Conservation (phyloP, 2,797 vertebrate genomes). For the Gambelia wislizenii region DNA sequence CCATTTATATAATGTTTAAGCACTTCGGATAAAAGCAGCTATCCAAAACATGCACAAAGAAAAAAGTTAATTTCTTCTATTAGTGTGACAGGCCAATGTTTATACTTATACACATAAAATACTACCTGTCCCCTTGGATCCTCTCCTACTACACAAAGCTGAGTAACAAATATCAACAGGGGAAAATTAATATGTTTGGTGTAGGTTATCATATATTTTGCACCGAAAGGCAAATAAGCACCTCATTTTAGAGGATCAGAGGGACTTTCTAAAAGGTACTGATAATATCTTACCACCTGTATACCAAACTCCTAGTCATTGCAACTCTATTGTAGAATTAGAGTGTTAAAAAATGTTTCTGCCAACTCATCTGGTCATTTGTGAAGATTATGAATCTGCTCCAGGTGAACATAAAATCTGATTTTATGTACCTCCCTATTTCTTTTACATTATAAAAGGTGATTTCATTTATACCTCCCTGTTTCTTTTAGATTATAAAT, state of each 20-base stretch:
- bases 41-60: not conserved
- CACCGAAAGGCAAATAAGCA: not conserved
- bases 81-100: not conserved
- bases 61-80: not conserved
- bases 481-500: not conserved
- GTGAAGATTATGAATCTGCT: not conserved
- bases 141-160: not conserved
- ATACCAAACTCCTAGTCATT: not conserved
- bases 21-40: not conserved
- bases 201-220: not conserved
- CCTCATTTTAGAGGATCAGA: not conserved
- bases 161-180: not conserved
- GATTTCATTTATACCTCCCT: too few species aligned
- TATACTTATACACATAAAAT: not conserved
- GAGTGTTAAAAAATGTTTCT: not conserved
- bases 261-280: conserved; percentile 3
- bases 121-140: not conserved
- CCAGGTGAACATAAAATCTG: not conserved
- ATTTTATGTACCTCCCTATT: too few species aligned
- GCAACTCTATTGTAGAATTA: not conserved
- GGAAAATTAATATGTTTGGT: not conserved
- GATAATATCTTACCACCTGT: not conserved
- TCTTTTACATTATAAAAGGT: not conserved
- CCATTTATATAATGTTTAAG: conserved; percentile 5
- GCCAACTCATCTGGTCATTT: not conserved